Conservation (phyloP, 2,888 invertebrate species). For the Drosophila barbarae region DNA sequence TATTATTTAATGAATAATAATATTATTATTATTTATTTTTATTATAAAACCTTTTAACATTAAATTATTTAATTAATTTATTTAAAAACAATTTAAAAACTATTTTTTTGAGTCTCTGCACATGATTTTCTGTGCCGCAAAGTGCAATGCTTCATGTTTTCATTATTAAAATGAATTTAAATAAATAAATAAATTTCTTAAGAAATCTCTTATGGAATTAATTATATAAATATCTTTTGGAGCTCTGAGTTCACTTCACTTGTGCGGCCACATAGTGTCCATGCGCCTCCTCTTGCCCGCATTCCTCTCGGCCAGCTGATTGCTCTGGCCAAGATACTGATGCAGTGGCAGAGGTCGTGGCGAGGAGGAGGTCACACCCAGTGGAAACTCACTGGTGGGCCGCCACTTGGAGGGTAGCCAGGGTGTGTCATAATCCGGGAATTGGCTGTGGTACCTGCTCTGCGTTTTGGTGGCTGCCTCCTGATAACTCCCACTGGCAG, state of each 20-base stretch:
- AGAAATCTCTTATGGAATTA: background rate
- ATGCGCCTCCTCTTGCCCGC: constrained; percentile 29
- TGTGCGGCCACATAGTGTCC: constrained; percentile 51
- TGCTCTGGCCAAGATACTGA: constrained; percentile 52
- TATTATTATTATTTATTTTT: too few relatives aligned
- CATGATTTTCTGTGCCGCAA: too few relatives aligned
- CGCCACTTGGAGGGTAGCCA: constrained; percentile 65
- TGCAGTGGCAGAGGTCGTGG: constrained; percentile 63
- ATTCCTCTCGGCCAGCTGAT: constrained; percentile 36
- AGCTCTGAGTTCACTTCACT: constrained; percentile 8
- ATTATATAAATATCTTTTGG: background rate
- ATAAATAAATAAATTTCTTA: background rate
- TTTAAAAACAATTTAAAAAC: too few relatives aligned
- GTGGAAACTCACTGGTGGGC: constrained; percentile 40
- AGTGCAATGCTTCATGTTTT: too few relatives aligned
- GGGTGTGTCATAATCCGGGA: constrained; percentile 28
- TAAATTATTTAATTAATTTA: too few relatives aligned
- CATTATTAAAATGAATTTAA: too few relatives aligned
- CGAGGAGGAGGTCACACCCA: constrained; percentile 47
- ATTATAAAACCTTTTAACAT: too few relatives aligned
- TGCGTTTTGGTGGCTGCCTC: background rate
- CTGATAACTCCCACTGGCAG: background rate
- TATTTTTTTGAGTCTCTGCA: too few relatives aligned
- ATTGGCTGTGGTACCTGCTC: constrained; percentile 7
- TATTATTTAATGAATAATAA: too few relatives aligned